A percentile compares a stretch with the other conserved stretches of the same genome.
Conservation (phyloP, 2,113 vertebrate genomes). For the Microcebus jonahi region DNA sequence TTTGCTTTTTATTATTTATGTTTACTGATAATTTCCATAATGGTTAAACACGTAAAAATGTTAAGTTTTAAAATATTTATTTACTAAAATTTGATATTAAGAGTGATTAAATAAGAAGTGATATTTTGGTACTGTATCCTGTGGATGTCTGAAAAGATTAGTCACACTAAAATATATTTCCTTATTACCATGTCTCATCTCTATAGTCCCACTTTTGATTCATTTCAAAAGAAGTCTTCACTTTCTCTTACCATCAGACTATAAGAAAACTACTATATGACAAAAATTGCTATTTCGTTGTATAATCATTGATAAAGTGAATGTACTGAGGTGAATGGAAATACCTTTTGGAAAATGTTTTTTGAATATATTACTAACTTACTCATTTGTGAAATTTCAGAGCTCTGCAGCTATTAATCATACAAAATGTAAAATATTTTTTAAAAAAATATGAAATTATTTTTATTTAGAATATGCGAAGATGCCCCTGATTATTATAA, state of each 20-base stretch:
- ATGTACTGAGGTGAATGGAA: not conserved
- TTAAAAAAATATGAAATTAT: not conserved
- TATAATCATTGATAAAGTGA: not conserved
- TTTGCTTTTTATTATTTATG: not conserved
- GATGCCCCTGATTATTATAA: not conserved
- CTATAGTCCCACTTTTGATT: not conserved
- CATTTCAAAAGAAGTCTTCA: not conserved
- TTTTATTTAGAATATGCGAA: constrained; percentile 4
- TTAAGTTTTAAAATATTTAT: not conserved
- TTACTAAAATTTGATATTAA: not conserved
- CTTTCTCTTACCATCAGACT: not conserved
- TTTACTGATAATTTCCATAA: no score
- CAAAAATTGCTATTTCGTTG: not conserved
- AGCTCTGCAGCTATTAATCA: not conserved
- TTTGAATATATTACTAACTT: not conserved
- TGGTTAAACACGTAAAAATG: not conserved
- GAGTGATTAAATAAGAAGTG: not conserved
- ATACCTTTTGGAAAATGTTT: not conserved
- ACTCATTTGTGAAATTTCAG: not conserved
- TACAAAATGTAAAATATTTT: constrained; percentile 2
- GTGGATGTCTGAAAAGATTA: not conserved
- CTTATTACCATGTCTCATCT: not conserved
- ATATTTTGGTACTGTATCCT: not conserved
- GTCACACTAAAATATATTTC: not conserved
- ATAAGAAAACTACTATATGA: not conserved